Base-by-base conservation (phyloP, 2,113 vertebrate species). In the Formicarius rufipectus region DNA sequence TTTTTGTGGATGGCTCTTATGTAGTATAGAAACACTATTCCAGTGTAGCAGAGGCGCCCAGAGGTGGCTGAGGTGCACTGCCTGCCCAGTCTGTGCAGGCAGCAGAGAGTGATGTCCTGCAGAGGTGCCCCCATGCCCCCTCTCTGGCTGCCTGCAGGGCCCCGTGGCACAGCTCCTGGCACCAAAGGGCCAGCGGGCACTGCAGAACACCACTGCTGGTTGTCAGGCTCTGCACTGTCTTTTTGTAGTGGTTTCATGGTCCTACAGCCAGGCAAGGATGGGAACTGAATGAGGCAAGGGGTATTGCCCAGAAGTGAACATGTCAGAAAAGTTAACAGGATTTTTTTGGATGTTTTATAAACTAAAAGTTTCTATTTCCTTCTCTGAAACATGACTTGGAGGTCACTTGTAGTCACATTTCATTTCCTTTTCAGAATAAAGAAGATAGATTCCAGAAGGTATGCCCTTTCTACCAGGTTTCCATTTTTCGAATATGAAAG, bases 31-130 rank as follows among this genome's bases (percentile, higher is more conserved):
- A 66, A 59, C 24, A 45, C 42, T 19, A 21, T 13, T 22, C 3
- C 9, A 23, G 25, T 8, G 18, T 20, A 31, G 35, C 35, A 6
- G 39, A n/a, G 45, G 64, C 56, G 23, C 10, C 35, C 18, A 9
- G 27, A 45, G 68, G 28, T 10, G 25, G n/a, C 62, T 25, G 25
- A 75, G 72, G 22, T 3, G 1, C 11, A 4, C 30, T 30, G 56
- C 0, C 0, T 30, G 21, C 39, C 44, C 5, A 0, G 14, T 47
- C 40, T 62, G 37, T 25, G 59, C 0, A 5, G n/a, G 44, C 7
- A 1, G 35, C 55, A n/a, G 33, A 33, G 42, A 47, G 40, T 22
- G 24, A 71, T 44, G 49, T 6, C 44, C 18, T 3, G 0, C 55
- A 28, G 25, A 59, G 30, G 3, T 49, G n/a, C 2, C 21, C 25